A percentile compares a stretch with the other conserved stretches of the same genome.
Evolutionary conservation across 2,113 vertebrate species (phyloP).

Genomic region (Paramormyrops kingsleyae): DNA sequence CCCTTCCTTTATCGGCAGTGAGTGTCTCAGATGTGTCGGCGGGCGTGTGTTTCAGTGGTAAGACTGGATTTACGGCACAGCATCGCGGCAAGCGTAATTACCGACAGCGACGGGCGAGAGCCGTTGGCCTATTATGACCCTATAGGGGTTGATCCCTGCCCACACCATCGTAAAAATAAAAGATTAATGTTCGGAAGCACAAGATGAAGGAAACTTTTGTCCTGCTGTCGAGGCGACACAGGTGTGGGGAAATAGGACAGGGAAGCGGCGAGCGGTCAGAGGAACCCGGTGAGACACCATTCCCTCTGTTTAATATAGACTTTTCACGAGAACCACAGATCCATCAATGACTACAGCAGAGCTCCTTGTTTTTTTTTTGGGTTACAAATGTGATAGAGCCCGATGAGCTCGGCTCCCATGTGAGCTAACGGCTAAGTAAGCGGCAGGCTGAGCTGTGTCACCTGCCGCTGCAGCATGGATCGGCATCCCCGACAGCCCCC

Average conservation of each 20-base stretch:
- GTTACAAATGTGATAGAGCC: not conserved
- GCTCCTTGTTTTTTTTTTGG: slow-evolving; percentile 16
- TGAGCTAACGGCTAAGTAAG: not conserved
- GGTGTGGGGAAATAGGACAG: slow-evolving; percentile 23
- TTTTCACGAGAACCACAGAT: slow-evolving; percentile 20
- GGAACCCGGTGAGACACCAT: not conserved
- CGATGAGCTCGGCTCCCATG: not conserved
- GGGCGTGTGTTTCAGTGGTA: not conserved
- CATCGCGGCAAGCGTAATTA: not conserved
- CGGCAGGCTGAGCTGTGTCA: not conserved
- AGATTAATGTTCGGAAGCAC: slow-evolving; percentile 7
- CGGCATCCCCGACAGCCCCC: not conserved
- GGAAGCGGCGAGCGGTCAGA: slow-evolving; percentile 3
- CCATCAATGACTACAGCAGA: slow-evolving; percentile 29
- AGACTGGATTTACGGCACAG: not conserved
- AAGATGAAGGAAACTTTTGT: slow-evolving; percentile 3
- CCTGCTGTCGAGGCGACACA: slow-evolving; percentile 15
- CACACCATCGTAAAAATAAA: too few relatives aligned
- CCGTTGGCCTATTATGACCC: not conserved
- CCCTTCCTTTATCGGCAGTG: not conserved
- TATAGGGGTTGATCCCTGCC: not conserved
- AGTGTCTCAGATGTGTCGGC: not conserved
- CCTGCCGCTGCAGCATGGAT: not conserved
- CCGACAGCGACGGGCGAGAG: not conserved
- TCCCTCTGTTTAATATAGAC: slow-evolving; percentile 30